Conservation (phyloP, 2,888 invertebrate species). For the Antitype chi region DNA sequence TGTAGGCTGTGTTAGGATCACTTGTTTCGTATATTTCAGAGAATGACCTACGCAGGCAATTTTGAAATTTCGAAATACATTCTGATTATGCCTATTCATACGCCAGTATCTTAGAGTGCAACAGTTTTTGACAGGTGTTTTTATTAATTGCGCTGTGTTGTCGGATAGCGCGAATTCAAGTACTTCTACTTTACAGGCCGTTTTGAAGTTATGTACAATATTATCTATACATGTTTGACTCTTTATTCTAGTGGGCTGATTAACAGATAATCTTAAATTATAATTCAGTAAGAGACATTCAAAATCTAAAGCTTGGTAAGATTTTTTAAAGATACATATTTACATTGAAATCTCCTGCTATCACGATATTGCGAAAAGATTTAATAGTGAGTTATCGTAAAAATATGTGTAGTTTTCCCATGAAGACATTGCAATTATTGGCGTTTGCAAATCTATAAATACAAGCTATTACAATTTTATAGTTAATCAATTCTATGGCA, state of each 20-base stretch:
- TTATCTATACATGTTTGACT: constrained; percentile 1
- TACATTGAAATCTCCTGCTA: not conserved
- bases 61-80: too few relatives aligned
- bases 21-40: too few relatives aligned
- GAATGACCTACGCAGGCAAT: too few relatives aligned
- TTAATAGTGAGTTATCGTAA: not conserved
- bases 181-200: not conserved
- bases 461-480: constrained; percentile 12
- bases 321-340: not conserved
- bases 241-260: not conserved
- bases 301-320: too few relatives aligned
- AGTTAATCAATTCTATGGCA: constrained; percentile 12
- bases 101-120: constrained; percentile 7
- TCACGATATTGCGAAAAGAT: constrained; percentile 9
- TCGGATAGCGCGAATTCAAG: constrained; percentile 8
- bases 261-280: constrained; percentile 14
- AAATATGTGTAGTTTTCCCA: constrained; percentile 12
- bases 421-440: not conserved
- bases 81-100: not conserved
- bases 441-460: constrained; percentile 18
- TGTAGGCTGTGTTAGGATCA: too few relatives aligned
- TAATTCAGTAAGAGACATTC: too few relatives aligned
- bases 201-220: not conserved
- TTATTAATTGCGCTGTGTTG: constrained; percentile 23
- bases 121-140: not conserved